A percentile compares a stretch with the other conserved stretches of the same genome.
Evolutionary conservation across 2,888 invertebrate species (phyloP).

Genomic region (Tetrapedia diversipes): DNA sequence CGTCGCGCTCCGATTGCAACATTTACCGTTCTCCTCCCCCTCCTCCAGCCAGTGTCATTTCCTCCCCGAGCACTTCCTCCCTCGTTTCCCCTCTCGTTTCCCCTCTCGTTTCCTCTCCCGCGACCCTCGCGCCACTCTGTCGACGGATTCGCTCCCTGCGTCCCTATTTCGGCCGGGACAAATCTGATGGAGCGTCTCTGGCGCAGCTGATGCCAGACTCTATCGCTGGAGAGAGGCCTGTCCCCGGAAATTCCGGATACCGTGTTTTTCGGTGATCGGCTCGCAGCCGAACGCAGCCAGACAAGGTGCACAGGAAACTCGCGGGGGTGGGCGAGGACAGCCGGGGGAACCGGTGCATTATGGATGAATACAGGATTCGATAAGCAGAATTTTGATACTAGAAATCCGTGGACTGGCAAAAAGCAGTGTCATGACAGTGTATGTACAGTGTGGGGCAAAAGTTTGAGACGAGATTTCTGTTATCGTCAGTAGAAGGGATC

Average conservation of each 20-base stretch:
- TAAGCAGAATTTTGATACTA: slow-evolving; percentile 65
- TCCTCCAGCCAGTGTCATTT: slow-evolving; percentile 29
- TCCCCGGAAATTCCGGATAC: slow-evolving; percentile 41
- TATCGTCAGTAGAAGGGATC: too few relatives aligned
- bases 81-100: slow-evolving; percentile 20
- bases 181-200: slow-evolving; percentile 62
- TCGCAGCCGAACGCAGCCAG: background rate
- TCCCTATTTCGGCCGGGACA: slow-evolving; percentile 24
- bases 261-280: slow-evolving; percentile 59
- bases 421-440: too few relatives aligned
- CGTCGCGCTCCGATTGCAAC: slow-evolving; percentile 49
- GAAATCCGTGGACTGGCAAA: slow-evolving; percentile 38
- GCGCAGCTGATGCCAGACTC: slow-evolving; percentile 60
- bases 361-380: slow-evolving; percentile 78
- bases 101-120: slow-evolving; percentile 1
- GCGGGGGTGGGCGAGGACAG: background rate
- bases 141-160: background rate
- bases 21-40: slow-evolving; percentile 31
- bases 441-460: too few relatives aligned
- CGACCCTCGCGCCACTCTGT: slow-evolving; percentile 19
- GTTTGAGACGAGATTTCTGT: too few relatives aligned
- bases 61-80: slow-evolving; percentile 16
- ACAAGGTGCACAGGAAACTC: slow-evolving; percentile 16
- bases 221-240: slow-evolving; percentile 44
- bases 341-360: slow-evolving; percentile 73